Evolutionary conservation across 2,888 invertebrate species (phyloP).

Genomic region (Caenorhabditis doughertyi): DNA sequence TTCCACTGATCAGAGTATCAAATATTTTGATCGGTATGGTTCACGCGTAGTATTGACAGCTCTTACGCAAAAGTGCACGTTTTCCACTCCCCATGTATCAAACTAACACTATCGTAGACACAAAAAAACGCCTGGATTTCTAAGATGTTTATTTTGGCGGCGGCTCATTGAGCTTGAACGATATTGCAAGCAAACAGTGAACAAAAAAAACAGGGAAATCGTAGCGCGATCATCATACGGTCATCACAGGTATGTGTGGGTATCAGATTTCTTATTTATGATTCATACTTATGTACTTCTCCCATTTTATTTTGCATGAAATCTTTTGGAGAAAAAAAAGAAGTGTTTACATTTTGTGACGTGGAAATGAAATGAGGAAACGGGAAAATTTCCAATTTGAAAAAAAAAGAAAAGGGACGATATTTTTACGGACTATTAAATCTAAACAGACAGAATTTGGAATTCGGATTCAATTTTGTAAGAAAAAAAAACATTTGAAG

Average conservation of each 20-base stretch:
- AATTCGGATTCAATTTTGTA: not conserved
- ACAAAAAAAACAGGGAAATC: conserved; percentile 38
- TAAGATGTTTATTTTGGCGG: conserved; percentile 48
- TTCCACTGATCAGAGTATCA: not conserved
- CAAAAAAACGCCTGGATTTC: conserved; percentile 45
- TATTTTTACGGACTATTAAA: not conserved
- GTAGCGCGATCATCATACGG: conserved; percentile 43
- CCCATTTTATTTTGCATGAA: not conserved
- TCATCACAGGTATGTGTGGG: conserved; percentile 42
- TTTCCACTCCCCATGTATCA: conserved; percentile 30
- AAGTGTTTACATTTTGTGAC: conserved; percentile 52
- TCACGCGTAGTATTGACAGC: conserved; percentile 44
- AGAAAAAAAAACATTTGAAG: conserved; percentile 9
- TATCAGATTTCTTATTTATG: conserved; percentile 43
- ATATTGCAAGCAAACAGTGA: conserved; percentile 39
- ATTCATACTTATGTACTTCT: conserved; percentile 16
- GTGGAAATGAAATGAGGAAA: conserved; percentile 16
- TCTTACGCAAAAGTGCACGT: conserved; percentile 48
- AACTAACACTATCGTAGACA: conserved; percentile 29
- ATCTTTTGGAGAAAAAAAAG: conserved; percentile 10
- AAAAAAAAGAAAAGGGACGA: not conserved
- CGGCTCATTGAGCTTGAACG: conserved; percentile 54
- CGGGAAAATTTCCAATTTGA: too few species aligned
- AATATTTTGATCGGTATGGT: conserved; percentile 12
- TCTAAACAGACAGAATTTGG: conserved; percentile 8